These are phyloP conservation scores for Oreotragus oreotragus DNA, from an alignment of 2,113 vertebrate species.

Conservation along the genomic window DNA sequence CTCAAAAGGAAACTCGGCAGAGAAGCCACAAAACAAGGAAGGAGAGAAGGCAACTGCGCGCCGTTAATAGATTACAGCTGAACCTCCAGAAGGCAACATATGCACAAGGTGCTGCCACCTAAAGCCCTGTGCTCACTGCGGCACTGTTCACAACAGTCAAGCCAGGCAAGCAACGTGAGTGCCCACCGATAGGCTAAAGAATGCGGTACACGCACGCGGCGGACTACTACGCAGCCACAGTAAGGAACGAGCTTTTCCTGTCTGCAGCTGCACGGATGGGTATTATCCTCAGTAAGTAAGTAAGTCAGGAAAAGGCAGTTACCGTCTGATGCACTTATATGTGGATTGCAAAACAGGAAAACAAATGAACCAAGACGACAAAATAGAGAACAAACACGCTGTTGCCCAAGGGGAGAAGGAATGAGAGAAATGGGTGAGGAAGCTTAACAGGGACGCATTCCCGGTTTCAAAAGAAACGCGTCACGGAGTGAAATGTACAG, in stretches of 20 bases:
- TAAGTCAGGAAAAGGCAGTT: neutral
- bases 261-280: neutral
- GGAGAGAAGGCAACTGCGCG: neutral
- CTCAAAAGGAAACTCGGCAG: neutral
- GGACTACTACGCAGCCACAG: neutral
- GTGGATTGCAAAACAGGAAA: neutral
- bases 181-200: neutral
- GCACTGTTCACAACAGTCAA: neutral
- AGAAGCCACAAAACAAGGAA: neutral
- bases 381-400: neutral
- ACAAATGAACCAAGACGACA: neutral
- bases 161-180: neutral
- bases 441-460: neutral
- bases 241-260: accelerated
- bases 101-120: accelerated
- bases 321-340: neutral
- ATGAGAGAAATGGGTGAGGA: neutral
- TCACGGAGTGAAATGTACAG: neutral
- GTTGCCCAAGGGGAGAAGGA: neutral
- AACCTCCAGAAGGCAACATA: accelerated
- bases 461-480: neutral
- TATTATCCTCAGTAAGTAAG: neutral
- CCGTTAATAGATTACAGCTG: neutral
- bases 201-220: accelerated
- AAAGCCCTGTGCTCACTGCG: accelerated